Conservation (phyloP, 2,797 vertebrate genomes). For the Takifugu ocellatus region DNA sequence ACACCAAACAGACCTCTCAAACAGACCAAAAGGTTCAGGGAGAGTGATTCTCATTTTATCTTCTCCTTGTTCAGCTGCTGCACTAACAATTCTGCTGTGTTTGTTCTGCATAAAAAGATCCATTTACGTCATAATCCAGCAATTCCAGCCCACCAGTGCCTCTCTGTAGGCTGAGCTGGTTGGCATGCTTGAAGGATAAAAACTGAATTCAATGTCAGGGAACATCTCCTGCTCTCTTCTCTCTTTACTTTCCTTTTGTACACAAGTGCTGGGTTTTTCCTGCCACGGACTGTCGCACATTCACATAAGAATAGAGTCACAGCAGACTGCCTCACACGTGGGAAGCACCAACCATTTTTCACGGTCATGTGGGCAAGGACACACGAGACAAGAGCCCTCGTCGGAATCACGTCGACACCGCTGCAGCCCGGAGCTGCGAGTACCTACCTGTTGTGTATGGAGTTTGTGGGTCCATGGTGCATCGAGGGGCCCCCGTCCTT, state of each 20-base stretch:
- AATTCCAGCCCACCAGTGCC: conserved; percentile 19
- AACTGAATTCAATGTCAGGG: conserved; percentile 37
- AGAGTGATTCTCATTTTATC: too few relatives aligned
- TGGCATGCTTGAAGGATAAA: conserved; percentile 18
- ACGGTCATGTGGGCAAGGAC: conserved; percentile 15
- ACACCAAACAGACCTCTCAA: too few relatives aligned
- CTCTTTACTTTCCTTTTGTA: conserved; percentile 19
- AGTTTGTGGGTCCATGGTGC: conserved; percentile 88
- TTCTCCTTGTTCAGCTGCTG: background rate
- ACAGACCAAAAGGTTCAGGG: too few relatives aligned
- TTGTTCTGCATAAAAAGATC: conserved; percentile 25
- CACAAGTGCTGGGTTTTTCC: conserved; percentile 36
- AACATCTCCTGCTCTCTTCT: conserved; percentile 22
- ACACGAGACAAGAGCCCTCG: background rate
- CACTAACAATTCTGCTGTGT: conserved; percentile 2
- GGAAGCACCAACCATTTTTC: conserved; percentile 32
- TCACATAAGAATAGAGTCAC: conserved; percentile 29
- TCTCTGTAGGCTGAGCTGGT: conserved; percentile 34
- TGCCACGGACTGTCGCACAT: conserved; percentile 43
- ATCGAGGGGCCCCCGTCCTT: conserved; percentile 85
- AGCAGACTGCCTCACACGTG: conserved; percentile 34
- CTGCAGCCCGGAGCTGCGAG: background rate
- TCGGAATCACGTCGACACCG: background rate
- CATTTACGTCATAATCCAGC: conserved; percentile 31
- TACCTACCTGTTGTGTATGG: conserved; percentile 89